phyloP scores from a whole-genome alignment of 2,113 vertebrate species.

The Oostethus manadensis region DNA sequence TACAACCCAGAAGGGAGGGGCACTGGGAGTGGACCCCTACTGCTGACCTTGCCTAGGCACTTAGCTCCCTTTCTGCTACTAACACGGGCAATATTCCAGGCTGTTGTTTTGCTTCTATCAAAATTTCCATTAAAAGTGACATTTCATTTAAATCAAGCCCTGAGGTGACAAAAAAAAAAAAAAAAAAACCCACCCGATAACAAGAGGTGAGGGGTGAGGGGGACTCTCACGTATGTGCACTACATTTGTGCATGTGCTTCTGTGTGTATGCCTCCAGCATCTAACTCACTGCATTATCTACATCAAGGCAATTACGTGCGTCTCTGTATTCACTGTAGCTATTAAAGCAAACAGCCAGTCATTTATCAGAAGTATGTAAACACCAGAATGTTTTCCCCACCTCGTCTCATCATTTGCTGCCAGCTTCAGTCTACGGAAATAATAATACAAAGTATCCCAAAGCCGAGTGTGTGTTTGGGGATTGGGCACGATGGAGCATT shows the following conservation, averaged over 20 bases:
- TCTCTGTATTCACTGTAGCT: slow-evolving; percentile 67
- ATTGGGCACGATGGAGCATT: background rate
- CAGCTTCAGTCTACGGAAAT: slow-evolving; percentile 15
- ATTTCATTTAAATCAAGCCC: slow-evolving; percentile 82
- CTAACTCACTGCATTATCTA: slow-evolving; percentile 66
- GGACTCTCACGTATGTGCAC: slow-evolving; percentile 29
- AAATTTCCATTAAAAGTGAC: slow-evolving; percentile 83
- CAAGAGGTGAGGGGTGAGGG: slow-evolving; percentile 42
- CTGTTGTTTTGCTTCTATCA: slow-evolving; percentile 74
- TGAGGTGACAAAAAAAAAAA: slow-evolving; percentile 57
- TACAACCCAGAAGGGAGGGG: slow-evolving; percentile 63
- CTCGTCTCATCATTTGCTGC: slow-evolving; percentile 21
- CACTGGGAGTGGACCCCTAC: slow-evolving; percentile 22
- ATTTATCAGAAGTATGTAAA: slow-evolving; percentile 57
- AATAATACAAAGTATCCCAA: slow-evolving; percentile 18
- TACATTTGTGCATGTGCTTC: background rate
- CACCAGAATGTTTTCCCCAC: slow-evolving; percentile 21
- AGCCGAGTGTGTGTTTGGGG: slow-evolving; percentile 12
- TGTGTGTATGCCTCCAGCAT: slow-evolving; percentile 35
- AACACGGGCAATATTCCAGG: slow-evolving; percentile 60
- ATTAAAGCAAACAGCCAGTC: slow-evolving; percentile 63
- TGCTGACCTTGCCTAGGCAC: slow-evolving; percentile 39
- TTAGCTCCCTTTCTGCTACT: slow-evolving; percentile 50
- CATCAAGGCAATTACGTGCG: slow-evolving; percentile 75
- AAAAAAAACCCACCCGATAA: slow-evolving; percentile 55